Conservation (phyloP, 1,140 invertebrate species). For the Helicorthomorpha holstii region DNA sequence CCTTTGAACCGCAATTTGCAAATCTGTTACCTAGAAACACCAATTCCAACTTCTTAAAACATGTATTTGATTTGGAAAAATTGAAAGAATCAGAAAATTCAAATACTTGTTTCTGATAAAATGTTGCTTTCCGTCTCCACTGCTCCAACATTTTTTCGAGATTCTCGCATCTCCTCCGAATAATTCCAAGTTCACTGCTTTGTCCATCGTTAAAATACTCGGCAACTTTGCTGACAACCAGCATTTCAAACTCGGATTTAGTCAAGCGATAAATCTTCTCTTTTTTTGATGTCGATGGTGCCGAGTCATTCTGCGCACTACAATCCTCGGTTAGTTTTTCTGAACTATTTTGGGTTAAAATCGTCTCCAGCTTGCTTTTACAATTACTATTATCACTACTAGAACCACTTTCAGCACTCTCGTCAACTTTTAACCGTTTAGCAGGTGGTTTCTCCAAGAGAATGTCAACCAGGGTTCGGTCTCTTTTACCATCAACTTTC, state of each 20-base stretch:
- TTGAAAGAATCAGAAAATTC: not conserved
- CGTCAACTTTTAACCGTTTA: too few species aligned
- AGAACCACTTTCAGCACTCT: too few species aligned
- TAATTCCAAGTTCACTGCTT: not conserved
- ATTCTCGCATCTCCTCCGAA: not conserved
- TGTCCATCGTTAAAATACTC: not conserved
- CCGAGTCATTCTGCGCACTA: too few species aligned
- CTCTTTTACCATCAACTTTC: too few species aligned
- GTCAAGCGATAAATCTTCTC: not conserved
- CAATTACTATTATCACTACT: too few species aligned
- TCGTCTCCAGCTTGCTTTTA: too few species aligned
- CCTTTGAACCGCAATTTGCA: not conserved
- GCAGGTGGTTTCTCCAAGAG: too few species aligned
- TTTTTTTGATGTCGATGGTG: too few species aligned
- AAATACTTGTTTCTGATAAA: not conserved
- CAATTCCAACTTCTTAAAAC: not conserved
- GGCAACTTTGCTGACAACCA: not conserved
- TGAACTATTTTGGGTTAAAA: too few species aligned
- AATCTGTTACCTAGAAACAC: not conserved
- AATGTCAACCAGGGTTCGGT: too few species aligned
- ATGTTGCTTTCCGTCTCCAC: not conserved
- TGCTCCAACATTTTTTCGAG: not conserved
- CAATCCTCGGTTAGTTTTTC: too few species aligned
- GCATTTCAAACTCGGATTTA: not conserved
- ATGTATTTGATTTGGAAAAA: not conserved